These are phyloP conservation scores for Himantopus leucocephalus DNA, from an alignment of 2,113 vertebrate species.

Conservation along the genomic window DNA sequence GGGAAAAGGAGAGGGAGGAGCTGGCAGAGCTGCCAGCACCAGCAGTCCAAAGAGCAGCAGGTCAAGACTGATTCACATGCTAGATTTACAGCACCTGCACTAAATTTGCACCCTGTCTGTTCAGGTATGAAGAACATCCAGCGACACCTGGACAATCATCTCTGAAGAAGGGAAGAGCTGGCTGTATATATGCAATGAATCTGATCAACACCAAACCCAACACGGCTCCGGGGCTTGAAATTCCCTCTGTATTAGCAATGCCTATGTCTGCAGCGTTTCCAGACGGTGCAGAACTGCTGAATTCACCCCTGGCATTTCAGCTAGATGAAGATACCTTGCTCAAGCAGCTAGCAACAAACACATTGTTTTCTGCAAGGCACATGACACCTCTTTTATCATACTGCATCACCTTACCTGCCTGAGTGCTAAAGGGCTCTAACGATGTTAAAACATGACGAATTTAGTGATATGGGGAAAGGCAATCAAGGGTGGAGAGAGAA, in stretches of 20 bases:
- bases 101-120: neutral
- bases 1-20: neutral
- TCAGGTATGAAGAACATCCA: neutral
- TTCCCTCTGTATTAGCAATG: neutral
- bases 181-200: neutral
- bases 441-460: neutral
- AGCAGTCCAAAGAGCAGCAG: neutral
- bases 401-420: neutral
- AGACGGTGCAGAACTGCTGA: neutral
- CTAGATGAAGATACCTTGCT: neutral
- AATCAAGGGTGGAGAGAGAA: neutral
- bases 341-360: neutral
- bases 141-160: neutral
- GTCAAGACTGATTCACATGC: neutral
- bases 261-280: neutral
- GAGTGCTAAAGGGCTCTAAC: neutral
- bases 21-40: neutral
- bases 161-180: neutral
- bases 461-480: neutral
- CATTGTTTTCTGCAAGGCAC: neutral
- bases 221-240: rapidly evolving
- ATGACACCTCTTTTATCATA: neutral
- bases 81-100: neutral
- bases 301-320: neutral
- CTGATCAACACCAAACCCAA: neutral